These are phyloP conservation scores for Xerus inauris DNA, from an alignment of 2,113 vertebrate species.

Conservation along the genomic window DNA sequence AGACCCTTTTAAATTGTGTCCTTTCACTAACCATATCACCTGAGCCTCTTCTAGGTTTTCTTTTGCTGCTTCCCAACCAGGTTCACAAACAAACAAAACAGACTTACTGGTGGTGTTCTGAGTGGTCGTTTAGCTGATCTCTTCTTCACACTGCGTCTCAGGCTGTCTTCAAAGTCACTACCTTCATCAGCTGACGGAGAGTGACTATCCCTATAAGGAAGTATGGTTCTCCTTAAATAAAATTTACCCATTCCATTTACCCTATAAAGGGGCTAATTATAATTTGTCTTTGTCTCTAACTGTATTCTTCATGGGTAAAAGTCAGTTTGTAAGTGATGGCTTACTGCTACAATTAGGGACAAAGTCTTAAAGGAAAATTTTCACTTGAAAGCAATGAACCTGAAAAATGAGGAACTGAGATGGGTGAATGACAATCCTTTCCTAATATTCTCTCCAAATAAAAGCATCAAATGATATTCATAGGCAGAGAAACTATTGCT, in stretches of 20 bases:
- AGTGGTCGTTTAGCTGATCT: constrained; percentile 77
- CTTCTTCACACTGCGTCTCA: constrained; percentile 58
- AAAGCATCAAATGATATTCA: constrained; percentile 28
- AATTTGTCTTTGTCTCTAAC: constrained; percentile 42
- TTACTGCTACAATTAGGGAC: neutral
- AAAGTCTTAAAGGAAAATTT: constrained; percentile 39
- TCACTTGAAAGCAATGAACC: constrained; percentile 3
- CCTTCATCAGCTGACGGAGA: constrained; percentile 77
- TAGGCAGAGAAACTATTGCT: neutral
- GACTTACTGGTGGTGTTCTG: constrained; percentile 74
- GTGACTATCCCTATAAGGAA: constrained; percentile 74
- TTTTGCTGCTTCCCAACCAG: constrained; percentile 9
- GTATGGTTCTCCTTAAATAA: constrained; percentile 45
- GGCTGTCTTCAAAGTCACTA: constrained; percentile 86
- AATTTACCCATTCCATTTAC: neutral
- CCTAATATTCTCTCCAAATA: constrained; percentile 2
- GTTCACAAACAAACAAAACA: constrained; percentile 47
- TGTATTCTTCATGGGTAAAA: constrained; percentile 16
- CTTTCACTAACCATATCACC: neutral
- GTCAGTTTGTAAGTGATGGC: neutral
- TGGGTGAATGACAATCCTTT: neutral
- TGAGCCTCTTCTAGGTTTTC: neutral
- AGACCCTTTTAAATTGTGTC: neutral
- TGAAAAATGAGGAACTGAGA: constrained; percentile 41
- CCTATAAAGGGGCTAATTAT: neutral